These are phyloP conservation scores for Lasioglossum vierecki DNA, from an alignment of 2,888 invertebrate species.

Conservation along the genomic window DNA sequence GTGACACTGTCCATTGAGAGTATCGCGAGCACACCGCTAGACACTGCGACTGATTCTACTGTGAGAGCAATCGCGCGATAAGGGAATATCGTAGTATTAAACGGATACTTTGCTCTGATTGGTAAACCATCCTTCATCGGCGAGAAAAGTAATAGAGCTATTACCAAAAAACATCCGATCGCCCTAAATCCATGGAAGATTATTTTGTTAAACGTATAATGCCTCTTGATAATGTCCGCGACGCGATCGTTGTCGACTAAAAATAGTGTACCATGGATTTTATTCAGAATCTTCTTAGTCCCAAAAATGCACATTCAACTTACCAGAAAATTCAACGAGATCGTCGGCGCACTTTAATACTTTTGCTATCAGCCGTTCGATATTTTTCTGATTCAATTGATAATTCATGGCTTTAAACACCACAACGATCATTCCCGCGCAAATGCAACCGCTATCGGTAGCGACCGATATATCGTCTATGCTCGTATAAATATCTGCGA, in stretches of 20 bases:
- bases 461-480: slow-evolving; percentile 66
- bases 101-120: slow-evolving; percentile 75
- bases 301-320: slow-evolving; percentile 25
- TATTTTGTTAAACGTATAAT: slow-evolving; percentile 57
- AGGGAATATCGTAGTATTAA: slow-evolving; percentile 69
- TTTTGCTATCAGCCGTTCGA: slow-evolving; percentile 51
- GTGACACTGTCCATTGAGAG: slow-evolving; percentile 70
- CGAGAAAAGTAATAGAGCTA: slow-evolving; percentile 70
- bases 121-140: slow-evolving; percentile 73
- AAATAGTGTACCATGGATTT: not conserved
- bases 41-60: slow-evolving; percentile 68
- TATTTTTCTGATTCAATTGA: slow-evolving; percentile 59
- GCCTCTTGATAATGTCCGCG: slow-evolving; percentile 46
- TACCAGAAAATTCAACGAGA: slow-evolving; percentile 67
- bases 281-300: not conserved
- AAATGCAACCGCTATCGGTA: slow-evolving; percentile 75
- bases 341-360: slow-evolving; percentile 58
- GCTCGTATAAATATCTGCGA: slow-evolving; percentile 67
- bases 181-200: slow-evolving; percentile 63
- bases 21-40: slow-evolving; percentile 67
- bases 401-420: slow-evolving; percentile 71
- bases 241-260: slow-evolving; percentile 10
- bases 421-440: slow-evolving; percentile 72
- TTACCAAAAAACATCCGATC: slow-evolving; percentile 60
- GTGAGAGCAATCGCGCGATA: slow-evolving; percentile 67